Evolutionary conservation across 1,140 invertebrate genomes (phyloP).

Genomic region (Grapholita molesta): DNA sequence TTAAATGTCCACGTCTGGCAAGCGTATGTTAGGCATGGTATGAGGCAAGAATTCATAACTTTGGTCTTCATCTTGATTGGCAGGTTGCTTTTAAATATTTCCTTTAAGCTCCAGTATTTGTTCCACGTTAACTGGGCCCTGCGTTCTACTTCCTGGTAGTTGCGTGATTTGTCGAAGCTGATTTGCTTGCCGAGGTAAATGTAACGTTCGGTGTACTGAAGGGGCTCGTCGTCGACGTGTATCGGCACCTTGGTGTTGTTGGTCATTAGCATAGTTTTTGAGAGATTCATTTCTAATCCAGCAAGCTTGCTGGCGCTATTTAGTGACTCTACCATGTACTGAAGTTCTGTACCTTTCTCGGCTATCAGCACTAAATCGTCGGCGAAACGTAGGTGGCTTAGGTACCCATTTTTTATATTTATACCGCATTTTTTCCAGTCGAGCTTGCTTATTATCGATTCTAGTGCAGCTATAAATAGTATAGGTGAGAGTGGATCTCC

Average conservation of each 20-base stretch:
- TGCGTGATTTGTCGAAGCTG: slow-evolving; percentile 22
- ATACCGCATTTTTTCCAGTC: slow-evolving; percentile 20
- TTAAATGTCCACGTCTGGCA: too few species aligned
- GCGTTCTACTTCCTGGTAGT: slow-evolving; percentile 24
- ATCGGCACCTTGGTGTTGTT: slow-evolving; percentile 21
- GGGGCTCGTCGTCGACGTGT: slow-evolving; percentile 4
- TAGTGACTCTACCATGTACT: slow-evolving; percentile 24
- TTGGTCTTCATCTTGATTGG: slow-evolving; percentile 18
- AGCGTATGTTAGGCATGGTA: too few species aligned
- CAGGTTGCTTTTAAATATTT: slow-evolving; percentile 25
- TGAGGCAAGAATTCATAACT: too few species aligned
- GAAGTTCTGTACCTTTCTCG: slow-evolving; percentile 15
- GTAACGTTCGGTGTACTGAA: slow-evolving; percentile 27
- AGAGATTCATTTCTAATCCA: slow-evolving; percentile 26
- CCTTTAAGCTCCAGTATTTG: slow-evolving; percentile 22
- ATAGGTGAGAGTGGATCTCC: slow-evolving; percentile 24
- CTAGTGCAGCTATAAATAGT: slow-evolving; percentile 25
- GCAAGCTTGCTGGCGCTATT: slow-evolving; percentile 15
- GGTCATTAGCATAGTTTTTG: slow-evolving; percentile 29
- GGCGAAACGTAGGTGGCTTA: slow-evolving; percentile 29
- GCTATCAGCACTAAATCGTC: slow-evolving; percentile 21
- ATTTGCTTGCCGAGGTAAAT: slow-evolving; percentile 33
- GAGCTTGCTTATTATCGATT: slow-evolving; percentile 20
- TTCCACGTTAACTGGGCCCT: slow-evolving; percentile 23
- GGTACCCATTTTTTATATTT: slow-evolving; percentile 13